Evolutionary conservation across 2,888 invertebrate genomes (phyloP).

Genomic region (Polymixis lichenea): DNA sequence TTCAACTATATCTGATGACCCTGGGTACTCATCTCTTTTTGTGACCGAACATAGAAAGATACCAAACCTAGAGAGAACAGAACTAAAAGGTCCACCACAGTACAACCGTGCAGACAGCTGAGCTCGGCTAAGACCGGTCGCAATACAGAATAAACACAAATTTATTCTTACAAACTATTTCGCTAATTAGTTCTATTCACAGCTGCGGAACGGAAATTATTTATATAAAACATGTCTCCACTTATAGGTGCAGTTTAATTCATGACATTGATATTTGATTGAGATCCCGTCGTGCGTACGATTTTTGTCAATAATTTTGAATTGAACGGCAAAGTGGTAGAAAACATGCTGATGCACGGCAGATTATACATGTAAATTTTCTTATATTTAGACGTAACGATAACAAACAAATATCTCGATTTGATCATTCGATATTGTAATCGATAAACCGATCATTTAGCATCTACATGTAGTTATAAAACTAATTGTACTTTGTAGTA

Average conservation of each 20-base stretch:
- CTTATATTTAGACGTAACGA: slow-evolving; percentile 40
- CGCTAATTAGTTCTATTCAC: slow-evolving; percentile 85
- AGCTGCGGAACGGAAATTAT: slow-evolving; percentile 87
- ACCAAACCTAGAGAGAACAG: no score
- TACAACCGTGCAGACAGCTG: slow-evolving; percentile 33
- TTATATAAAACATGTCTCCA: slow-evolving; percentile 78
- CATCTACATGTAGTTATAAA: slow-evolving; percentile 29
- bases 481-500: slow-evolving; percentile 58
- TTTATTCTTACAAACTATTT: slow-evolving; percentile 76
- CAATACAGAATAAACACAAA: slow-evolving; percentile 63
- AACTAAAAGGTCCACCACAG: slow-evolving; percentile 21
- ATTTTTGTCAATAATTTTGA: slow-evolving; percentile 70
- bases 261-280: slow-evolving; percentile 75
- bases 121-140: slow-evolving; percentile 65
- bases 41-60: slow-evolving; percentile 22
- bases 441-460: slow-evolving; percentile 37
- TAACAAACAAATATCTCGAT: slow-evolving; percentile 41
- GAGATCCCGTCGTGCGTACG: slow-evolving; percentile 83
- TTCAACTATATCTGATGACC: no score
- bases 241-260: slow-evolving; percentile 73
- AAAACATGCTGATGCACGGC: slow-evolving; percentile 68
- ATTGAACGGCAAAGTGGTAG: slow-evolving; percentile 69
- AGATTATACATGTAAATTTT: slow-evolving; percentile 27
- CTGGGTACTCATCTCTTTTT: no score
- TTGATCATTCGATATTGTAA: slow-evolving; percentile 47